phyloP scores from a whole-genome alignment of 2,888 invertebrate species.

The Scotopteryx bipunctaria region DNA sequence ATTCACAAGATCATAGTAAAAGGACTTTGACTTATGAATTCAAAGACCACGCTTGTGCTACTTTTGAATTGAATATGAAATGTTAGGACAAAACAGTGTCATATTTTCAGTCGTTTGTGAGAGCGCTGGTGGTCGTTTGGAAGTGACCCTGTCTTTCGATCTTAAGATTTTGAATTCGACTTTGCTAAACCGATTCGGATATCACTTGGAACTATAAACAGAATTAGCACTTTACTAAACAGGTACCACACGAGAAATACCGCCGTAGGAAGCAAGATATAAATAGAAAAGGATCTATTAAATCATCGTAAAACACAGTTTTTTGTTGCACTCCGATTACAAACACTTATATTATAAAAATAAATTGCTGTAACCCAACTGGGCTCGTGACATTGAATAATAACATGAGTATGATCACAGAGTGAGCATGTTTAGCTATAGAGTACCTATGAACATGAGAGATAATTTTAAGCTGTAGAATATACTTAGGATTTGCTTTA shows the following conservation, averaged over 20 bases:
- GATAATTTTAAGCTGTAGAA: too few species aligned
- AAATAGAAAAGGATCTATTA: conserved; percentile 21
- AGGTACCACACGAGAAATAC: too few species aligned
- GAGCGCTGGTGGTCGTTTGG: too few species aligned
- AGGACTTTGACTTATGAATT: too few species aligned
- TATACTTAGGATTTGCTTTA: too few species aligned
- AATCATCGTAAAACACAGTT: conserved; percentile 13
- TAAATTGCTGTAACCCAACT: conserved; percentile 53
- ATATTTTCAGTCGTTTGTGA: too few species aligned
- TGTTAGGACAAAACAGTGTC: too few species aligned
- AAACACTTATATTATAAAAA: conserved; percentile 52
- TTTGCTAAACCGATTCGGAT: too few species aligned
- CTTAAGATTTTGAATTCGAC: too few species aligned
- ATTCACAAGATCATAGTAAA: conserved; percentile 4
- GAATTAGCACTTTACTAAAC: too few species aligned
- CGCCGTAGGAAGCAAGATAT: not conserved
- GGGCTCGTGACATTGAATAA: conserved; percentile 52
- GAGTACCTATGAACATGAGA: not conserved
- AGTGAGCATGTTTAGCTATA: not conserved
- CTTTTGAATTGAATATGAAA: not conserved
- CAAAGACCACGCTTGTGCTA: not conserved
- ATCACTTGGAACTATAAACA: too few species aligned
- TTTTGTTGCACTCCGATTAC: conserved; percentile 44
- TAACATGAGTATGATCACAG: conserved; percentile 42
- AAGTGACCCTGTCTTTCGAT: too few species aligned